A percentile compares a stretch with the other conserved stretches of the same genome.
phyloP scores from a whole-genome alignment of 2,113 vertebrate genomes.

The Symphodus melops region DNA sequence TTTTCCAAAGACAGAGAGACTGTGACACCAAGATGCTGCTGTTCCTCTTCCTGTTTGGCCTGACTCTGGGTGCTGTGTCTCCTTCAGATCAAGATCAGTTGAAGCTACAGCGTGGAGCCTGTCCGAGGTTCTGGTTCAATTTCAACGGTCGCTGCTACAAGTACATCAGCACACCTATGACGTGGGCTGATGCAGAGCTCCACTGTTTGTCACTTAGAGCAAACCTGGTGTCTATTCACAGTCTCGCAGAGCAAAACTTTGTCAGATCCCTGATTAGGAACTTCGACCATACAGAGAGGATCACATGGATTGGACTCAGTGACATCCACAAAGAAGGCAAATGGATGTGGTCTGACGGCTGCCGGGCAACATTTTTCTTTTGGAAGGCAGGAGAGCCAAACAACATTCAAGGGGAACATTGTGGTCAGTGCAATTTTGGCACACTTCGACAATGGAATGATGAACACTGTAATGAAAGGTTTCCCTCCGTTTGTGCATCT shows the following conservation, averaged over 20 bases:
- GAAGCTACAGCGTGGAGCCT: not conserved
- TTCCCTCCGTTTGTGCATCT: conserved; percentile 14
- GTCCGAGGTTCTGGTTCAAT: conserved; percentile 36
- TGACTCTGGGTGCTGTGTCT: conserved; percentile 31
- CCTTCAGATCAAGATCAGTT: not conserved
- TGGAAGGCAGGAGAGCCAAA: not conserved
- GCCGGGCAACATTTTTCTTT: not conserved
- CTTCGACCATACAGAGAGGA: accelerated
- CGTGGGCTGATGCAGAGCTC: conserved; percentile 52
- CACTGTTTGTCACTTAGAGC: conserved; percentile 18
- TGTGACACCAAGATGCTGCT: conserved; percentile 21
- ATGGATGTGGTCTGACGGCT: conserved; percentile 3
- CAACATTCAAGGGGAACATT: accelerated
- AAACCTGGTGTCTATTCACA: conserved; percentile 62
- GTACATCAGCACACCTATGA: not conserved
- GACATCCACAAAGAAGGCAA: not conserved
- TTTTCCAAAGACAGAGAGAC: not conserved
- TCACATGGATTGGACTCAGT: conserved; percentile 19
- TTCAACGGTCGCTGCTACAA: conserved; percentile 38
- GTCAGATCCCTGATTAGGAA: conserved; percentile 11
- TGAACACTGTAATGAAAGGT: accelerated
- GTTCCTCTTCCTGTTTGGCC: conserved; percentile 7
- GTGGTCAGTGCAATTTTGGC: not conserved
- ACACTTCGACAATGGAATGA: not conserved
- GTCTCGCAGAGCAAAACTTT: not conserved